These are phyloP conservation scores for Chrysodeixis includens DNA, from an alignment of 2,888 invertebrate genomes.

Conservation along the genomic window DNA sequence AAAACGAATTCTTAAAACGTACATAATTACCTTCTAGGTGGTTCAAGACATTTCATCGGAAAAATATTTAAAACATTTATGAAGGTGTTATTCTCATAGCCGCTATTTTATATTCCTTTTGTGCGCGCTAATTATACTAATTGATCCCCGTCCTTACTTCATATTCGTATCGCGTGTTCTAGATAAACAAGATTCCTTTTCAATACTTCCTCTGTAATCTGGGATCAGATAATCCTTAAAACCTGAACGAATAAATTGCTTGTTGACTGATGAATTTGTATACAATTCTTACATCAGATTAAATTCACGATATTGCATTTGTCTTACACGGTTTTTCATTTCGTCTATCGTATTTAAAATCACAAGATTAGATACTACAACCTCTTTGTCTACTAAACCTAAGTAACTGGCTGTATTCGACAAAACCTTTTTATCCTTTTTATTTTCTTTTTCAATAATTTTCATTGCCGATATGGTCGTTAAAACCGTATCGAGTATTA, in stretches of 20 bases:
- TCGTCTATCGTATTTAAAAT: too few relatives aligned
- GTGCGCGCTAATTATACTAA: slow-evolving; percentile 47
- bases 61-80: slow-evolving; percentile 2
- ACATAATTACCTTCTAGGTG: not conserved
- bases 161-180: slow-evolving; percentile 38
- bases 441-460: too few relatives aligned
- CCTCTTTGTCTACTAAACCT: too few relatives aligned
- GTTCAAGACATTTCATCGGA: not conserved
- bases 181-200: slow-evolving; percentile 42
- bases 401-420: too few relatives aligned
- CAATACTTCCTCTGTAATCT: slow-evolving; percentile 6
- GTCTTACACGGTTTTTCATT: too few relatives aligned
- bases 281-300: not conserved
- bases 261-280: not conserved
- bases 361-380: too few relatives aligned
- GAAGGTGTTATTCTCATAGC: slow-evolving; percentile 1
- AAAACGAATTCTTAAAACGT: not conserved
- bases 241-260: not conserved
- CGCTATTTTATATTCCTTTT: slow-evolving; percentile 37
- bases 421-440: too few relatives aligned
- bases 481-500: not conserved
- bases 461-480: too few relatives aligned
- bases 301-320: not conserved
- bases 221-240: not conserved
- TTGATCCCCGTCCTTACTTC: slow-evolving; percentile 37